phyloP scores from a whole-genome alignment of 2,113 vertebrate species.

The Crocuta crocuta region DNA sequence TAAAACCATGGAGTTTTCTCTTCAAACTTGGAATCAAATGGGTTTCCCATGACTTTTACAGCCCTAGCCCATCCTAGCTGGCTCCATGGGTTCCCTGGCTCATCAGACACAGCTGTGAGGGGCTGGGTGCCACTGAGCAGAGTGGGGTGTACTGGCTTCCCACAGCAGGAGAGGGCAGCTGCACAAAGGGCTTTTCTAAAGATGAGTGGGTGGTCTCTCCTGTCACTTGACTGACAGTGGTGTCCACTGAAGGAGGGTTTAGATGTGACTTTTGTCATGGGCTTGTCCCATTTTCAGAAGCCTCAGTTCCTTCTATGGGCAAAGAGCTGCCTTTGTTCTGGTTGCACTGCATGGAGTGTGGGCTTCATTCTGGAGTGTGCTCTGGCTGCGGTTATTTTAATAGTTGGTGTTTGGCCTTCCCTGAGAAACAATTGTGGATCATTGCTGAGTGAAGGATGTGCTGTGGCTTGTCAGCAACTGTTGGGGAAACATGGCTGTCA shows the following conservation, averaged over 20 bases:
- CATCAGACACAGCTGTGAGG: not conserved
- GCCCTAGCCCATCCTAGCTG: too few relatives aligned
- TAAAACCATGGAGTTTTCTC: not conserved
- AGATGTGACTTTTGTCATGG: not conserved
- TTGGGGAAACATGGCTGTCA: slow-evolving; percentile 45
- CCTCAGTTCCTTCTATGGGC: not conserved
- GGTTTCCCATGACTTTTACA: not conserved
- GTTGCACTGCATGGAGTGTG: rapidly evolving
- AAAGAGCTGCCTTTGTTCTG: not conserved
- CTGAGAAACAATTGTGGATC: slow-evolving; percentile 32
- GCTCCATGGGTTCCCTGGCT: not conserved
- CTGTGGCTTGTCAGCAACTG: slow-evolving; percentile 51
- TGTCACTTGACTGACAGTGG: not conserved
- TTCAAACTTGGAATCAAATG: not conserved
- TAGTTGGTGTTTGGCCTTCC: slow-evolving; percentile 56
- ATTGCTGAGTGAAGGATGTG: not conserved
- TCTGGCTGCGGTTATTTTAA: not conserved
- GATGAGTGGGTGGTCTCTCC: not conserved
- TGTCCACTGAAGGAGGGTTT: not conserved
- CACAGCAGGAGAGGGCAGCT: not conserved
- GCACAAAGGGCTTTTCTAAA: not conserved
- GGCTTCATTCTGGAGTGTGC: not conserved
- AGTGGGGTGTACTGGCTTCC: not conserved
- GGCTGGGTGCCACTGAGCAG: not conserved
- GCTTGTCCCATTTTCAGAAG: not conserved